Percentiles rank a stretch among this genome's conserved stretches.
Conservation (phyloP, 2,797 vertebrate species). For the Urosaurus nigricauda region DNA sequence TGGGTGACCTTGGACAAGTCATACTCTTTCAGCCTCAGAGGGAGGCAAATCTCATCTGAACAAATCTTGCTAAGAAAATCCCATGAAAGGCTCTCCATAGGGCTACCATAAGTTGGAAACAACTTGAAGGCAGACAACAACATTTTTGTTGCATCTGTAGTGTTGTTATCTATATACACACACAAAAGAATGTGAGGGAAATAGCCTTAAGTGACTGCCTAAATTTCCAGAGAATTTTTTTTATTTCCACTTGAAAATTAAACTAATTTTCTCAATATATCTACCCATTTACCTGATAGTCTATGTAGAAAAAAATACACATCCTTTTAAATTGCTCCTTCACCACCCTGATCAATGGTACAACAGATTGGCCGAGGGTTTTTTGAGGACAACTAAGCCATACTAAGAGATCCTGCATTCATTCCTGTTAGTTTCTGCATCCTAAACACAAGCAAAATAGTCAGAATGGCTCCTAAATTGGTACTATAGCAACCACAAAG, state of each 20-base stretch:
- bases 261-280: not conserved
- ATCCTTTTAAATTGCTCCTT: not conserved
- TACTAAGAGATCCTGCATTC: not conserved
- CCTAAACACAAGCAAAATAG: slow-evolving; percentile 18
- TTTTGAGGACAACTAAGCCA: not conserved
- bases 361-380: not conserved
- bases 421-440: not conserved
- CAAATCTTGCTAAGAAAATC: too few species aligned
- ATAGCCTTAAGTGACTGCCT: not conserved
- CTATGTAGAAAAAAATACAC: not conserved
- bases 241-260: not conserved
- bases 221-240: too few species aligned
- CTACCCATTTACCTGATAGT: not conserved
- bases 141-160: too few species aligned
- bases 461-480: not conserved
- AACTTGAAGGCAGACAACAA: too few species aligned
- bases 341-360: not conserved
- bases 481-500: slow-evolving; percentile 14
- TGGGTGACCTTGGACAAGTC: too few species aligned
- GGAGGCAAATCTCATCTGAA: too few species aligned
- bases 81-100: too few species aligned
- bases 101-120: too few species aligned
- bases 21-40: too few species aligned
- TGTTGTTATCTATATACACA: not conserved
- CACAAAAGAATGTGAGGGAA: too few species aligned